Base-by-base conservation (phyloP, 2,113 vertebrate genomes). In the Turdus rufiventris region DNA sequence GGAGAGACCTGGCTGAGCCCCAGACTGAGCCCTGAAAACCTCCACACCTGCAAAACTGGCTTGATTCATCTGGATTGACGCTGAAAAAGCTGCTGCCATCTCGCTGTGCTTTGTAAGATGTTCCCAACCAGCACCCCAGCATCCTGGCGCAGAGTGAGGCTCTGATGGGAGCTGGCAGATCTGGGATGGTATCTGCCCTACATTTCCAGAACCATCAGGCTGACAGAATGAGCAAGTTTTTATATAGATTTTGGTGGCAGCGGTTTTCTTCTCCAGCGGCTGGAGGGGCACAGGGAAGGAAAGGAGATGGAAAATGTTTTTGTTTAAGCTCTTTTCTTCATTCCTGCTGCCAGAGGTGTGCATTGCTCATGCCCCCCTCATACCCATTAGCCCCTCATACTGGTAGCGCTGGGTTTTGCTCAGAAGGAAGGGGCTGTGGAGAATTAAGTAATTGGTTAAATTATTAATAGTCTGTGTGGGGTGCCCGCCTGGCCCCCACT, bases 141-240 rank as follows among this genome's bases (percentile, higher is more conserved):
- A 48, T 15, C 45, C 9, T 1, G 34, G 50, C 3, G 0, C 56
- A 3, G 18, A 2, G 14, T 5, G 0, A 70, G 42, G 71, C 66
- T 70, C 73, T 91, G 91, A 90, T 65, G 85, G 86, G 90, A 95
- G 83, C 65, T 93, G 96, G 89, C 87, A 94, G 90, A 96, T 91
- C 94, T 87, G 70, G 94, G 85, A 29, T 89, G 87, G 47, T 83
- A 79, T 87, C 91, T 96, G 94, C 91, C 94, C 95, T 91, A 96
- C 79, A 94, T 95, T 96, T 25, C 25, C 21, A 8, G 33, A 75
- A 83, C 88, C 7, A 25, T 20, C 85, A 91, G 80, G 61, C 18
- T 95, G 92, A 80, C 76, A 73, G 95, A 91, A 95, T 14, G 79
- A 96, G 94, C 47, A 5, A 71, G 65, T 73, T 93, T 95, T 96